Evolutionary conservation across 2,113 vertebrate genomes (phyloP), one percentile per base, ranked within the genome.

Genomic region (Myodes glareolus): DNA sequence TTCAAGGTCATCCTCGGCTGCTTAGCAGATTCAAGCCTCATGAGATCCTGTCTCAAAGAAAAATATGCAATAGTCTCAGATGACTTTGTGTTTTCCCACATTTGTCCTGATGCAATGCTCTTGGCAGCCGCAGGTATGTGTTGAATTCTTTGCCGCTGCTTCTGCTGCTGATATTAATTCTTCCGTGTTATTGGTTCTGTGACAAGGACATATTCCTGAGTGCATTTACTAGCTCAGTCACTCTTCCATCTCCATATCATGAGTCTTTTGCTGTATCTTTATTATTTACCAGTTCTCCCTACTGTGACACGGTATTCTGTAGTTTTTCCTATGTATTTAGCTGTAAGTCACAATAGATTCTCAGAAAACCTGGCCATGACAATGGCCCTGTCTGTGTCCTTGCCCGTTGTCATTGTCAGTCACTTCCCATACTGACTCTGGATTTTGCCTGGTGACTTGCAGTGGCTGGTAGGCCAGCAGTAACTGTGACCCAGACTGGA

Each of bases 351-450:
- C n/a, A 1, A 55, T 1, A 14, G 87, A 9, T 1, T 1, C 16
- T 52, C 63, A 47, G 50, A 73, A 33, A 76, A 42, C 12, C 23
- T 0, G 4, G 39, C 29, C 10, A 0, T 7, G 7, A 1, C 0
- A 12, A 33, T 14, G 9, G 33, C 21, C 0, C 27, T 21, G 47
- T 45, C 13, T 33, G 65, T 39, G 2, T 5, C 52, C 4, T 5
- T 4, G 21, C 5, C 82, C 25, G 27, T 0, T 2, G 25, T 1
- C 5, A 5, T 0, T 2, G 25, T 1, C 5, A 5, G 39, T 61
- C 7, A 21, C 29, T 27, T 29, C 47, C 36, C 1, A 5, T 12
- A 25, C 23, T 8, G 9, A 19, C 70, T 23, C 91, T 42, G 78
- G 39, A 47, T 67, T 85, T 10, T 11, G 9, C 76, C 70, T 0